Conservation (phyloP, 1,140 invertebrate genomes). For the Metopolophium dirhodum region DNA sequence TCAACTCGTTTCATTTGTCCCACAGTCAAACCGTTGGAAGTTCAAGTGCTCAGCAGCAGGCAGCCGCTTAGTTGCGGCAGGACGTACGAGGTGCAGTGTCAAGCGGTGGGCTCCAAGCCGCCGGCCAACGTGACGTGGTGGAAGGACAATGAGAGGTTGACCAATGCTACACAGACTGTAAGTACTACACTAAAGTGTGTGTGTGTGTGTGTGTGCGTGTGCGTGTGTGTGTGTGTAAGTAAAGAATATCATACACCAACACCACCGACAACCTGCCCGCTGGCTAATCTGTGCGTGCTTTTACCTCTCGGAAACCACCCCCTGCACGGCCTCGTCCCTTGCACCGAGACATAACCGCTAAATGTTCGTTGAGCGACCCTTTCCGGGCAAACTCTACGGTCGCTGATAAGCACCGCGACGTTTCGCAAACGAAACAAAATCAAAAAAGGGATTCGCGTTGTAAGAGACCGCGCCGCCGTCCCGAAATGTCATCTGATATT, state of each 20-base stretch:
- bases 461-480: neutral
- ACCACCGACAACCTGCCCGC: neutral
- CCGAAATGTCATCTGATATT: neutral
- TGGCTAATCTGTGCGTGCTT: neutral
- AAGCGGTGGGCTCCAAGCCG: conserved; percentile 82
- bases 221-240: too few relatives aligned
- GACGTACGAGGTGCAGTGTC: conserved; percentile 79
- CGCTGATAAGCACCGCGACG: neutral
- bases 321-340: too few relatives aligned
- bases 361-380: neutral
- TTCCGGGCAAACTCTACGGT: neutral
- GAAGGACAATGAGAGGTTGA: conserved; percentile 74
- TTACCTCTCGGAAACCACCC: neutral
- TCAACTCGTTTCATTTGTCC: neutral
- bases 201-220: neutral
- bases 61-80: conserved; percentile 82
- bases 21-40: conserved; percentile 78
- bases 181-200: conserved; percentile 56
- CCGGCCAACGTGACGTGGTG: conserved; percentile 87
- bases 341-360: neutral
- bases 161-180: conserved; percentile 68
- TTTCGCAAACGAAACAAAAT: neutral
- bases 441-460: neutral
- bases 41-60: conserved; percentile 78
- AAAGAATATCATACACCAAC: neutral